Evolutionary conservation across 2,113 vertebrate species (phyloP).

Genomic region (Paracanthobrama guichenoti): DNA sequence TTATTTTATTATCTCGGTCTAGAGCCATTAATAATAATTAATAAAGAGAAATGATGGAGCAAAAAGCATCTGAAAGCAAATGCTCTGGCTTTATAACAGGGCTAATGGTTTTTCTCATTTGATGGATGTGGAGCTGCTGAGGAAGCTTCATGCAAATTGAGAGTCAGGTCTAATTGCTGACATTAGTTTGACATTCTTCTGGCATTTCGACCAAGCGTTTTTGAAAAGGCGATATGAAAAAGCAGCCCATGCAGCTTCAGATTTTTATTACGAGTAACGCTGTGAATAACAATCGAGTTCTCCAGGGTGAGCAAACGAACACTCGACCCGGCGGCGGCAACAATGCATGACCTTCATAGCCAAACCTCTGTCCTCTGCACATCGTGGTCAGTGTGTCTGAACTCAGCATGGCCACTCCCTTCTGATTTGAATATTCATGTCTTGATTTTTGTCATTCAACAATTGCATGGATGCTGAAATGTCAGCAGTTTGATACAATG

Average conservation of each 20-base stretch:
- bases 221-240: background rate
- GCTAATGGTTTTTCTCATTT: constrained; percentile 46
- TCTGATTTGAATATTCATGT: constrained; percentile 41
- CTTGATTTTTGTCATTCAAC: background rate
- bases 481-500: constrained; percentile 37
- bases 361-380: background rate
- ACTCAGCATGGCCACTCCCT: constrained; percentile 24
- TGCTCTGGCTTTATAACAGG: background rate
- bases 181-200: constrained; percentile 63
- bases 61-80: background rate
- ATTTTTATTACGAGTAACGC: constrained; percentile 8
- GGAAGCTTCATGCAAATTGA: constrained; percentile 37
- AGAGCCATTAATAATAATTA: constrained; percentile 5
- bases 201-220: constrained; percentile 66
- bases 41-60: background rate
- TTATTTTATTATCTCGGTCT: background rate
- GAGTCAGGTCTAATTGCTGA: constrained; percentile 62
- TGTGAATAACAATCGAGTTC: constrained; percentile 27
- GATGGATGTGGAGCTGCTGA: constrained; percentile 46
- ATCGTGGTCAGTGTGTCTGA: background rate
- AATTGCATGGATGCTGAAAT: constrained; percentile 3
- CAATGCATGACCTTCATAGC: constrained; percentile 21
- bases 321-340: background rate
- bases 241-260: constrained; percentile 1
- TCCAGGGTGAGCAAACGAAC: constrained; percentile 26